Evolutionary conservation across 2,888 invertebrate genomes (phyloP).

Genomic region (Argyra leucocephala): DNA sequence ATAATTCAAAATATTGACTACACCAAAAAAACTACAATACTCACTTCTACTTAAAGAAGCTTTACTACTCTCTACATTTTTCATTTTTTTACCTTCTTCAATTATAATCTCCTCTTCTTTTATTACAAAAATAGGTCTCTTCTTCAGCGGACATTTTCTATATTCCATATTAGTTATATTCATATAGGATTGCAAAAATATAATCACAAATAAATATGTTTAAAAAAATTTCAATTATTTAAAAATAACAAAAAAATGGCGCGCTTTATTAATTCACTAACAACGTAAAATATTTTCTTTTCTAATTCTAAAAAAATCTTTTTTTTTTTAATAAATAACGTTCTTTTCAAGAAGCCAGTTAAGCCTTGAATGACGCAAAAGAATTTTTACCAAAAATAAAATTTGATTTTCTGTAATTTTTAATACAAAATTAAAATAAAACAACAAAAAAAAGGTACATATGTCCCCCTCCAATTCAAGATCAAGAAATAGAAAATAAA

Average conservation of each 20-base stretch:
- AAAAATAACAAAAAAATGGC: background rate
- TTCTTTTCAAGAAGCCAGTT: background rate
- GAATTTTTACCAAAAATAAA: background rate
- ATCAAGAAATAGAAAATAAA: background rate
- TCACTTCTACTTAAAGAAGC: too few relatives aligned
- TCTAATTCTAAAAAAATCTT: background rate
- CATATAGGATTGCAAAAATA: too few relatives aligned
- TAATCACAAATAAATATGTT: too few relatives aligned
- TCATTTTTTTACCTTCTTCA: background rate
- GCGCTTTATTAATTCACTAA: background rate
- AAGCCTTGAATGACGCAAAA: slow-evolving; percentile 11
- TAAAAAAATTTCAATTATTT: background rate
- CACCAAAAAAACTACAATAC: too few relatives aligned
- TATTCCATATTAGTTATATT: slow-evolving; percentile 22
- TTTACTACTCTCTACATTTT: too few relatives aligned
- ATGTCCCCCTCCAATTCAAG: background rate
- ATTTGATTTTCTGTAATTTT: background rate
- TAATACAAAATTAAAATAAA: background rate
- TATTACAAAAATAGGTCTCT: slow-evolving; percentile 35
- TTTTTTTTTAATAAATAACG: background rate
- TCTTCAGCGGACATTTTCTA: slow-evolving; percentile 41
- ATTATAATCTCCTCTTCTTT: slow-evolving; percentile 30
- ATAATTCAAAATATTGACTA: too few relatives aligned
- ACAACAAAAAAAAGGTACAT: too few relatives aligned
- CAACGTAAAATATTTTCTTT: background rate